A percentile compares a stretch with the other conserved stretches of the same genome.
Evolutionary conservation across 1,140 invertebrate genomes (phyloP).

Genomic region (Drosophila mojavensis): DNA sequence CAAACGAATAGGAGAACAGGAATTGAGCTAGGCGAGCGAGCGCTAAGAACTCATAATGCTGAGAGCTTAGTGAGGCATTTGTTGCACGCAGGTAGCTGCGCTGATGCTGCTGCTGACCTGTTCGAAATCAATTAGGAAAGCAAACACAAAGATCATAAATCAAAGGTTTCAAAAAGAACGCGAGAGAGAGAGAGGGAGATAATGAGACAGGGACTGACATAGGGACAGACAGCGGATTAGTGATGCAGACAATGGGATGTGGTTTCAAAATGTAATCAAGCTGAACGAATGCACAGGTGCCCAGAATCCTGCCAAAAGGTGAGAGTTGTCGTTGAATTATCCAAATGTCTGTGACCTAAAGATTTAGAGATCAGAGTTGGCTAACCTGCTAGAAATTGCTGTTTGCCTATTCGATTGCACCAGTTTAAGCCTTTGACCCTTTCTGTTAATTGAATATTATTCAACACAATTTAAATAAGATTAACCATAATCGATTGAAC

Average conservation of each 20-base stretch:
- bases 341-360: background rate
- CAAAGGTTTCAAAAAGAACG: background rate
- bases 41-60: background rate
- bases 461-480: background rate
- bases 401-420: slow-evolving; percentile 66
- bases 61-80: background rate
- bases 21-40: background rate
- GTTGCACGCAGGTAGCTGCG: background rate
- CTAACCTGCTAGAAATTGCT: slow-evolving; percentile 18
- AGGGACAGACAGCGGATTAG: slow-evolving; percentile 1
- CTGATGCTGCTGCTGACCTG: slow-evolving; percentile 61
- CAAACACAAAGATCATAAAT: slow-evolving; percentile 54
- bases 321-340: slow-evolving; percentile 10
- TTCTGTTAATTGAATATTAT: no score
- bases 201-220: background rate
- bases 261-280: slow-evolving; percentile 70
- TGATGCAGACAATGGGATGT: slow-evolving; percentile 31
- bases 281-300: slow-evolving; percentile 50
- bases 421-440: slow-evolving; percentile 61
- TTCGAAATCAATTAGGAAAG: slow-evolving; percentile 77
- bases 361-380: no score
- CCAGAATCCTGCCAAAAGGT: slow-evolving; percentile 37
- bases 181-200: no score
- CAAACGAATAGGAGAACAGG: slow-evolving; percentile 39
- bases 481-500: background rate